Base-by-base conservation (phyloP, 2,888 invertebrate genomes). In the Oligia latruncula region DNA sequence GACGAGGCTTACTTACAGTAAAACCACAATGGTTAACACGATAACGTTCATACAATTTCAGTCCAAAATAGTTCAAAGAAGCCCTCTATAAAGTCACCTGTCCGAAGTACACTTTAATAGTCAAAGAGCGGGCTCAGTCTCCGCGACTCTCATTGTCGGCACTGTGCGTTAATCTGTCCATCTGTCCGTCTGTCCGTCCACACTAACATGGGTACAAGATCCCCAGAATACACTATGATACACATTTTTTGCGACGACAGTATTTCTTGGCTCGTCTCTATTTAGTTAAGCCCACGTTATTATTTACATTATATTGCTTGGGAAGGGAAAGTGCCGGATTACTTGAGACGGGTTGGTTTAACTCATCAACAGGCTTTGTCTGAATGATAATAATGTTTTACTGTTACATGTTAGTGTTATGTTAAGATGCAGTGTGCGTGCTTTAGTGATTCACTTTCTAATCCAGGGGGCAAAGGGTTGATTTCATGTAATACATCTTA, bases 151-250 rank as follows among this genome's bases (percentile, higher is more conserved):
- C 91, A 91, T 90, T 91, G 91, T 92, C 90, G 87, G 89, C 73
- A 65, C 71, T 83, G 89, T 88, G 85, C 89, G 92, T 92, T 94
- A 94, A 93, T 94, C 94, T 92, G 93, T 94, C 94, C 90, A 92
- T 91, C 92, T 90, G 93, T 92, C 92, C 90, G 92, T 91, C 92
- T 90, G 93, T 92, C 92, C 83, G 88, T 92, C 91, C 82, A 77
- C 78, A 66, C 83, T 88, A 89, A 91, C 90, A 91, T 90, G 93
- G 91, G 91, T 92, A 82, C 82, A 40, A 81, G 81, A 80, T 85
- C 86, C 87, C 81, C 62, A 71, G 87, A 79, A 86, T 88, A 84
- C 86, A 87, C 86, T 89, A 89, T 89, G 88, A 86, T 86, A 82
- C 82, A 75, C 84, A 87, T 90, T 89, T 90, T 89, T 90, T 90